Base-by-base conservation (phyloP, 2,797 vertebrate species). In the Lophius americanus region DNA sequence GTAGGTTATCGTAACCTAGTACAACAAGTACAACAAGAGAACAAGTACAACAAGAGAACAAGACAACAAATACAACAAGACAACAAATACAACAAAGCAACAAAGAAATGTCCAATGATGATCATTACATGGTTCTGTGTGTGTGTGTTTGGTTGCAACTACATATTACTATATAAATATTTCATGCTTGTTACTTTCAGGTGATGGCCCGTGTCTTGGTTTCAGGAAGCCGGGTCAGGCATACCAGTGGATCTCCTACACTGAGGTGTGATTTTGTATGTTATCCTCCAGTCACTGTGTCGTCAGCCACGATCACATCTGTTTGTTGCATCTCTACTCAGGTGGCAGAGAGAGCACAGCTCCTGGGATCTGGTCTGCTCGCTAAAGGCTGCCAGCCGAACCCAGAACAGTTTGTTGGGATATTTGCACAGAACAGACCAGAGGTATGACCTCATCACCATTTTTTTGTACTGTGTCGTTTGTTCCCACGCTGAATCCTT, bases 201-300 rank as follows among this genome's bases (percentile, higher is more conserved):
- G 92, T 61, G 69, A 76, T 3, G 90, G 91, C 0, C 89, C 92
- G 0, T 95, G 94, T 84, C 91, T 95, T 41, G 93, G 94, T 61
- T 92, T 79, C 84, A 92, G 94, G 70, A 92, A 92, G 65, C 91
- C 93, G 0, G 84, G 88, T 42, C 87, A 94, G 80, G 91, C 93
- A 10, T 94, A 95, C 68, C 36, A 95, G 85, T 95, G 94, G 93
- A 94, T 95, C 77, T 89, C 94, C 74, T 95, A 95, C 82, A 64
- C 83, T 5, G 89, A 95, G 92, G 94, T 94, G 63, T 63, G 88
- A 51, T 44, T 46, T 3, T 33, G 7, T 37, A 6, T 38, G 67
- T 60, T 39, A 36, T 33, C 39, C 23, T 63, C 13, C 32, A 1
- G 38, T 59, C 37, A 2, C 10, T 49, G 23, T 71, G 32, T 71